Percentiles rank a stretch among this genome's conserved stretches.
Evolutionary conservation across 2,797 vertebrate species (phyloP).

Genomic region (Tinamus major): DNA sequence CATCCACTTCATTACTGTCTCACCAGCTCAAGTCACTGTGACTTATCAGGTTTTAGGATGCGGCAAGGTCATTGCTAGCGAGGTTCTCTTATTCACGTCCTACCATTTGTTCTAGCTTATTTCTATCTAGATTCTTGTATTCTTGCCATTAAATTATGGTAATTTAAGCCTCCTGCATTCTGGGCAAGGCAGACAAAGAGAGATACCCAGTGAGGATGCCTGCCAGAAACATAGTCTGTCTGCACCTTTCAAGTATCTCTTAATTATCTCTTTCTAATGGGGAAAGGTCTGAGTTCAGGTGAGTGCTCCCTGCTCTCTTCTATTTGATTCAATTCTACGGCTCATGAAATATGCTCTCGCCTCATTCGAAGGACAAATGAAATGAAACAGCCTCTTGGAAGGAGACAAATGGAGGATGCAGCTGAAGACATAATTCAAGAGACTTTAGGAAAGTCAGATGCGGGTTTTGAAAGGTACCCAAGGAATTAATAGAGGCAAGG

Average conservation of each 20-base stretch:
- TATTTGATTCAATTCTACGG: conserved; percentile 52
- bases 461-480: background rate
- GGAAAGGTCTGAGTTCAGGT: conserved; percentile 71
- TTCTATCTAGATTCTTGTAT: background rate
- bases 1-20: conserved; percentile 26
- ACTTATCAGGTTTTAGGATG: background rate
- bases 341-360: conserved; percentile 47
- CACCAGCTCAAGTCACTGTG: background rate
- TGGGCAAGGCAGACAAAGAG: conserved; percentile 16
- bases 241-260: conserved; percentile 51
- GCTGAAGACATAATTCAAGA: conserved; percentile 28
- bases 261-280: conserved; percentile 75
- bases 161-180: conserved; percentile 53
- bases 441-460: conserved; percentile 4
- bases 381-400: conserved; percentile 53
- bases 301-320: conserved; percentile 44
- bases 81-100: background rate
- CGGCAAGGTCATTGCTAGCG: background rate
- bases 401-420: conserved; percentile 33
- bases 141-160: conserved; percentile 48
- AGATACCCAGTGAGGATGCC: conserved; percentile 34
- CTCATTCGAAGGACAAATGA: conserved; percentile 58
- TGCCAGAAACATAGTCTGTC: conserved; percentile 36
- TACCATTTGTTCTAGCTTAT: conserved; percentile 18
- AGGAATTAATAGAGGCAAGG: conserved; percentile 30